Percentiles rank a stretch among this genome's conserved stretches.
These are phyloP conservation scores for Fukomys damarensis DNA, from an alignment of 2,113 vertebrate species.

Conservation along the genomic window DNA sequence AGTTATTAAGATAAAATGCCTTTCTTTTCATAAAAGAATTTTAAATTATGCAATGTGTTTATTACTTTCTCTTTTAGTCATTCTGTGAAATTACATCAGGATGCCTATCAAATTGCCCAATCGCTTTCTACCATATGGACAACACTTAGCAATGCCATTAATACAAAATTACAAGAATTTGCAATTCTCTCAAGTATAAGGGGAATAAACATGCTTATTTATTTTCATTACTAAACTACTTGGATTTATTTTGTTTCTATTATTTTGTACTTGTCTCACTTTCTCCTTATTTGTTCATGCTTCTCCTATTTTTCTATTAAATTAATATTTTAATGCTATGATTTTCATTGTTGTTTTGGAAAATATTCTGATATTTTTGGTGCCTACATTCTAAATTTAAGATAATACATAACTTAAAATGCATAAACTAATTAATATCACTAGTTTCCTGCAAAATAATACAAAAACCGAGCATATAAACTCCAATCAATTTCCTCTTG, in stretches of 20 bases:
- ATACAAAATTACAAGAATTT: neutral
- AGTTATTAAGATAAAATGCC: too few relatives aligned
- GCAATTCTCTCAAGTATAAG: neutral
- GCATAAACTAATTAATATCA: neutral
- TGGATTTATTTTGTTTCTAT: neutral
- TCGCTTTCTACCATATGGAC: neutral
- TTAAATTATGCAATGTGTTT: neutral
- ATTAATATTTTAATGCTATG: neutral
- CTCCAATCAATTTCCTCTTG: neutral
- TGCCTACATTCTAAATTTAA: neutral
- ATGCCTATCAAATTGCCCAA: neutral
- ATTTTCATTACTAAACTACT: neutral
- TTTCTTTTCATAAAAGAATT: neutral
- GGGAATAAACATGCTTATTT: neutral
- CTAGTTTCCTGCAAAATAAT: neutral
- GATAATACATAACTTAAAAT: neutral
- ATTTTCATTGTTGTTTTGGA: neutral
- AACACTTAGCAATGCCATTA: neutral
- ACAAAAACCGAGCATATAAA: neutral
- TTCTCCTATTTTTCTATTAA: neutral
- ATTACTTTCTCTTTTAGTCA: neutral
- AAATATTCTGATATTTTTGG: neutral
- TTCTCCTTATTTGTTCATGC: neutral
- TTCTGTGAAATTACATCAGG: neutral
- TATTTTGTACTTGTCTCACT: neutral